Evolutionary conservation across 2,797 vertebrate genomes (phyloP).

Genomic region (Valencia hispanica): DNA sequence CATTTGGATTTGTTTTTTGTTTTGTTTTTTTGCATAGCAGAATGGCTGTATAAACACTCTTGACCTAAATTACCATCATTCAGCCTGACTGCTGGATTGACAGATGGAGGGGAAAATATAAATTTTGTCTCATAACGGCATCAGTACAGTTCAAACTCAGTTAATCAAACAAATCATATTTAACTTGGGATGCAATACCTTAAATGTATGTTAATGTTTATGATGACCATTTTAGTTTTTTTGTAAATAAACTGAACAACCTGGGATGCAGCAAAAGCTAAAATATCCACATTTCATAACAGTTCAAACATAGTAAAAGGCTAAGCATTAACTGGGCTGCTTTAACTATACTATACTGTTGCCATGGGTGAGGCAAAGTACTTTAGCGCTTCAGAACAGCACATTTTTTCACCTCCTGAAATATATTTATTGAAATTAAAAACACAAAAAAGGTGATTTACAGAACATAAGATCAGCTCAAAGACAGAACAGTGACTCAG

Average conservation of each 20-base stretch:
- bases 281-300: background rate
- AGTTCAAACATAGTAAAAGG: background rate
- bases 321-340: background rate
- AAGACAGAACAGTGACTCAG: background rate
- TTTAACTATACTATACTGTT: background rate
- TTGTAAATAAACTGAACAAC: background rate
- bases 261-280: background rate
- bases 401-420: background rate
- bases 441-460: background rate
- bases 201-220: background rate
- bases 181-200: background rate
- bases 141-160: background rate
- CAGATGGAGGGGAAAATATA: background rate
- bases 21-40: background rate
- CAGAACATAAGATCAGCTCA: background rate
- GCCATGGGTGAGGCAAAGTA: background rate
- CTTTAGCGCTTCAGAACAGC: background rate
- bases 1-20: background rate
- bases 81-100: background rate
- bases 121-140: background rate
- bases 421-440: background rate
- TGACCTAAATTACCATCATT: background rate
- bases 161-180: background rate
- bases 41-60: background rate
- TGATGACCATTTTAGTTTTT: background rate